Evolutionary conservation across 2,888 invertebrate genomes (phyloP), one percentile per base, ranked within the genome.

Genomic region (Drepanosiphum platanoidis): DNA sequence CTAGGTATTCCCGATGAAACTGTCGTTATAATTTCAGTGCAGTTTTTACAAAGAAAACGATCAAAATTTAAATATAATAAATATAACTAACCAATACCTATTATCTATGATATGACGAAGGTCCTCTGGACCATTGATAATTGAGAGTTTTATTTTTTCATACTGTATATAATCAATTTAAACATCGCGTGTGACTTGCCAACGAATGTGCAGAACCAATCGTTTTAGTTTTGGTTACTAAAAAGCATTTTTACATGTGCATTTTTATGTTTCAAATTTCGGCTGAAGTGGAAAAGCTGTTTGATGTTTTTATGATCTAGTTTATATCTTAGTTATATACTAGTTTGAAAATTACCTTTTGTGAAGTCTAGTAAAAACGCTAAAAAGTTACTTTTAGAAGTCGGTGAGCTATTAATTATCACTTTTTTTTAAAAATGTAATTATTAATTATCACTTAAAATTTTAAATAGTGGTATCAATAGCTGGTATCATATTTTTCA

Each of bases 121-220:
- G 79, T 68, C 68, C 15, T 66, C 30, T 18, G n/a, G 3, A 79
- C 66, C 66, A 79, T 79, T 52, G n/a, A 79, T 79, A 79, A 66
- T 66, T 42, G 64, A 42, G 46, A 42, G 66, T 34, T 66, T 79
- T 79, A 8, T 32, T 46, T 77, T 78, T 79, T 34, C n/a, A 42
- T 68, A 66, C 66, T 42, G 42, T n/a, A 66, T 30, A 68, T 68
- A 79, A 68, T 79, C 46, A 71, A 81, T 71, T 70, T 68, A 11
- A 58, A 18, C 11, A 70, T 58, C 30, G 9, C 36, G 36, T 81
- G 71, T 71, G 81, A 81, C 34, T 71, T 58, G 58, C 13, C 30
- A 81, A 39, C 30, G 52, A 36, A 58, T 58, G 70, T 30, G 58
- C 71, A 81, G 71, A 81, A 81, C 81, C 36, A 81, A 81, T 71